A percentile compares a stretch with the other conserved stretches of the same genome.
These are phyloP conservation scores for Halictus rubicundus DNA, from an alignment of 1,140 invertebrate genomes.

Conservation along the genomic window DNA sequence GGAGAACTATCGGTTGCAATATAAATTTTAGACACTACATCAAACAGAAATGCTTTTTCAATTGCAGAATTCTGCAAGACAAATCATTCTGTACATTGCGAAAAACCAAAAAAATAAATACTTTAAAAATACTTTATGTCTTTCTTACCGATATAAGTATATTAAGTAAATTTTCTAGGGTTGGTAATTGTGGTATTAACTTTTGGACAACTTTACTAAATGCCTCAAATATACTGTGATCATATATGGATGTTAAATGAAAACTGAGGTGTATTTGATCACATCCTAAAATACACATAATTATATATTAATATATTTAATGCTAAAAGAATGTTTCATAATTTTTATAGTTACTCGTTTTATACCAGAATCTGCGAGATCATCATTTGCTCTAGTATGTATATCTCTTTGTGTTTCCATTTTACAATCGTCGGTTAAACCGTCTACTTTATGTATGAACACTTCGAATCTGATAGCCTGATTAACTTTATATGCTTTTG, in stretches of 20 bases:
- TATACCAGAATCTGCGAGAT: constrained; percentile 92
- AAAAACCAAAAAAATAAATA: constrained; percentile 9
- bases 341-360: constrained; percentile 44
- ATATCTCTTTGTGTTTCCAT: constrained; percentile 99
- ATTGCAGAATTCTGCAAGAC: constrained; percentile 95
- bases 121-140: too few species aligned
- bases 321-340: neutral
- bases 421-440: constrained; percentile 98
- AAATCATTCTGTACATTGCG: constrained; percentile 40
- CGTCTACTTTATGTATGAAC: constrained; percentile 99
- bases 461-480: constrained; percentile 98
- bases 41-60: constrained; percentile 99
- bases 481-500: constrained; percentile 98
- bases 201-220: constrained; percentile 99
- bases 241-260: constrained; percentile 99
- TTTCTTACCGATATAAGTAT: constrained; percentile 97
- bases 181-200: constrained; percentile 97
- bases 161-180: constrained; percentile 98
- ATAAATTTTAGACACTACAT: constrained; percentile 99
- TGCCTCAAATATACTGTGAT: constrained; percentile 99
- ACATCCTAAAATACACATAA: constrained; percentile 79
- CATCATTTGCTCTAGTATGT: constrained; percentile 97
- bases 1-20: constrained; percentile 99
- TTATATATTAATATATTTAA: neutral
- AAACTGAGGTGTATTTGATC: constrained; percentile 96